phyloP scores from a whole-genome alignment of 2,113 vertebrate genomes.

The Ursus arctos region DNA sequence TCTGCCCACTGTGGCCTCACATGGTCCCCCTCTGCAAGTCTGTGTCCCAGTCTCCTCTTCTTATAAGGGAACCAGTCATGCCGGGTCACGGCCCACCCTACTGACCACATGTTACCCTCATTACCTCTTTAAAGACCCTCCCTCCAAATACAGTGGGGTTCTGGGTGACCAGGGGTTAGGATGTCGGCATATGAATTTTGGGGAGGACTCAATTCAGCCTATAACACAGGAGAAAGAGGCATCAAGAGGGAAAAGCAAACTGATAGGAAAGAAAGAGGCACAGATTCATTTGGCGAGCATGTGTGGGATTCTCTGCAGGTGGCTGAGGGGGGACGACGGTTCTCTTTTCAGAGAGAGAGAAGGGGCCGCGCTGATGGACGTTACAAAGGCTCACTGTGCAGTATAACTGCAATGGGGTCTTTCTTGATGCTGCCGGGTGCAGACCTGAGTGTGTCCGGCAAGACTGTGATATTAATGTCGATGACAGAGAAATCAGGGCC shows the following conservation, averaged over 20 bases:
- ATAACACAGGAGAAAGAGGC: background rate
- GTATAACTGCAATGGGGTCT: background rate
- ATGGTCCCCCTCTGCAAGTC: background rate
- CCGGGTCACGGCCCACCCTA: background rate
- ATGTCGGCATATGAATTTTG: background rate
- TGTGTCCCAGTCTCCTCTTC: background rate
- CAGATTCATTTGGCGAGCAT: rapidly evolving
- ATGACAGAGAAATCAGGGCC: background rate
- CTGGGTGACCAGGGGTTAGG: background rate
- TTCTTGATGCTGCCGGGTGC: background rate
- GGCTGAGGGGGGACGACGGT: background rate
- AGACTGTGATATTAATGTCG: background rate
- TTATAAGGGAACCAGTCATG: background rate
- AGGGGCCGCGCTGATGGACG: rapidly evolving
- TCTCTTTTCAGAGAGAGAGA: background rate
- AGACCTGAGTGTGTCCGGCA: background rate
- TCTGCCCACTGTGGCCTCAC: background rate
- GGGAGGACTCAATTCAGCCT: background rate
- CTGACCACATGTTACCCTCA: background rate
- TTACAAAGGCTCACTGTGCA: background rate
- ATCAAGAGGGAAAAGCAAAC: background rate
- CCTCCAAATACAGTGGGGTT: background rate
- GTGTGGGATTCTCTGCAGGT: background rate
- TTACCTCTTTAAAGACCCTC: background rate
- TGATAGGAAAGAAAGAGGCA: background rate